Conservation (phyloP, 2,113 vertebrate genomes). For the Platichthys flesus region DNA sequence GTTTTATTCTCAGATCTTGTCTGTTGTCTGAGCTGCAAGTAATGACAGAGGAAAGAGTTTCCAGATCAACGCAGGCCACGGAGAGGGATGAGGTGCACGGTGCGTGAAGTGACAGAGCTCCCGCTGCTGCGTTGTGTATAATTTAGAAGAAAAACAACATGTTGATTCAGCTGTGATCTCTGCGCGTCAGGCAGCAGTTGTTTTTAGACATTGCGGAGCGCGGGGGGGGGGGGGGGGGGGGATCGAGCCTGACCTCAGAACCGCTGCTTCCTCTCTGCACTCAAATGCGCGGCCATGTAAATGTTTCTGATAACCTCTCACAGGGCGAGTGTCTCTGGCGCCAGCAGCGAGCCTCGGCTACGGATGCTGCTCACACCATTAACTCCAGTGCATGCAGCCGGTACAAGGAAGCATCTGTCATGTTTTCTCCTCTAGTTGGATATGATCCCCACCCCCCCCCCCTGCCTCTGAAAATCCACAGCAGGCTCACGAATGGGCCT, state of each 20-base stretch:
- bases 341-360: constrained; percentile 32
- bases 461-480: constrained; percentile 30
- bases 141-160: constrained; percentile 53
- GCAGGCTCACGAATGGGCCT: background rate
- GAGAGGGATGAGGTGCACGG: constrained; percentile 7
- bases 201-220: constrained; percentile 17
- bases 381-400: constrained; percentile 30
- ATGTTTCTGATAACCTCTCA: constrained; percentile 61
- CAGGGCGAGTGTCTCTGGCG: constrained; percentile 37
- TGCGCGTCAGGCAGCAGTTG: constrained; percentile 18
- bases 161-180: constrained; percentile 49
- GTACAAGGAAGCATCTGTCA: constrained; percentile 47
- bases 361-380: constrained; percentile 46
- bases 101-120: constrained; percentile 17
- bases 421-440: constrained; percentile 30
- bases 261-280: constrained; percentile 19
- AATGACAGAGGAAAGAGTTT: constrained; percentile 30
- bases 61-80: constrained; percentile 7
- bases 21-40: constrained; percentile 30
- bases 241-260: constrained; percentile 36
- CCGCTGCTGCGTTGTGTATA: constrained; percentile 35
- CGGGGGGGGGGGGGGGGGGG: constrained; percentile 1
- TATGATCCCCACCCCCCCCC: constrained; percentile 4
- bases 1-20: constrained; percentile 46
- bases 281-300: constrained; percentile 40